Evolutionary conservation across 2,888 invertebrate genomes (phyloP).

Genomic region (Tinea trinotella): DNA sequence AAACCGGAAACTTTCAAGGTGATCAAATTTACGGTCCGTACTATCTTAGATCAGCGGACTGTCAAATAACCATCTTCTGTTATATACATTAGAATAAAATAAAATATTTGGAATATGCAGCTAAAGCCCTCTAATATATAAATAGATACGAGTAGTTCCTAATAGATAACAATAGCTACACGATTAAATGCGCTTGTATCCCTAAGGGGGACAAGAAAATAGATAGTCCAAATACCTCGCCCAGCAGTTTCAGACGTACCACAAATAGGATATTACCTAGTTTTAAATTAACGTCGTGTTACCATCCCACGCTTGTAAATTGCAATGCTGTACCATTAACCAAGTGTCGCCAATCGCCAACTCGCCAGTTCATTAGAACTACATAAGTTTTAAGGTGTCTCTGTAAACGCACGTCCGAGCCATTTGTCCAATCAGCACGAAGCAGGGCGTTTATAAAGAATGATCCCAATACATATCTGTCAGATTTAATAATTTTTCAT

Average conservation of each 20-base stretch:
- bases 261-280: constrained; percentile 1
- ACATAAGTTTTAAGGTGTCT: constrained; percentile 49
- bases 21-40: too few species aligned
- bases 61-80: too few species aligned
- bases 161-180: too few species aligned
- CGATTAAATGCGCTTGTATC: neutral
- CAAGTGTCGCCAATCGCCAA: constrained; percentile 18
- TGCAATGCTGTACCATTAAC: constrained; percentile 6
- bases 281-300: constrained; percentile 6
- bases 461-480: neutral
- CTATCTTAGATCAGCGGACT: too few species aligned
- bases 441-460: neutral
- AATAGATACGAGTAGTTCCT: too few species aligned
- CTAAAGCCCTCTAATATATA: too few species aligned
- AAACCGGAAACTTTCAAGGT: too few species aligned
- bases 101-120: too few species aligned
- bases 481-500: too few species aligned
- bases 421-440: constrained; percentile 41
- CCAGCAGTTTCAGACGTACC: neutral
- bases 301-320: constrained; percentile 6
- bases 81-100: too few species aligned
- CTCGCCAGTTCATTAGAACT: constrained; percentile 59
- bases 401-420: constrained; percentile 42
- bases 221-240: neutral
- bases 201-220: neutral